A percentile compares a stretch with the other conserved stretches of the same genome.
These are phyloP conservation scores for Drosophila arawakana DNA, from an alignment of 1,140 invertebrate species.

Conservation along the genomic window DNA sequence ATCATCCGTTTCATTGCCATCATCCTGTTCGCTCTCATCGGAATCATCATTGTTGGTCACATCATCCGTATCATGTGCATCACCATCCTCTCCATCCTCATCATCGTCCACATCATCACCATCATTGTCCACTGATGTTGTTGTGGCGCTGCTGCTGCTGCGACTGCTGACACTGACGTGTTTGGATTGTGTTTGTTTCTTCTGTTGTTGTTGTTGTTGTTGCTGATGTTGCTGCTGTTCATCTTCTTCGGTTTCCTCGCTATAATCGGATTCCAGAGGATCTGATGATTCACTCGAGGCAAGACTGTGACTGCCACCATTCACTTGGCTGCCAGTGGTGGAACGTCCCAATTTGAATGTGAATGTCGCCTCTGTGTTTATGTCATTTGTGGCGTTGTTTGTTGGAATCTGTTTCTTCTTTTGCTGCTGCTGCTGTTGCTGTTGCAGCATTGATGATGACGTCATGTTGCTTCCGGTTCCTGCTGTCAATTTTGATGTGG, in stretches of 20 bases:
- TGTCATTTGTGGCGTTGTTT: slow-evolving; percentile 52
- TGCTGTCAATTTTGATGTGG: slow-evolving; percentile 65
- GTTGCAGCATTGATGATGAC: slow-evolving; percentile 39
- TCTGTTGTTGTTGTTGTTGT: slow-evolving; percentile 27
- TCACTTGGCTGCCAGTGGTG: slow-evolving; percentile 10
- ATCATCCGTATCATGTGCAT: slow-evolving; percentile 63
- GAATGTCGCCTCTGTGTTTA: slow-evolving; percentile 74
- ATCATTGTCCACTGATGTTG: slow-evolving; percentile 51
- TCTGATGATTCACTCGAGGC: slow-evolving; percentile 81
- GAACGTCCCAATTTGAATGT: slow-evolving; percentile 74
- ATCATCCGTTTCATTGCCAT: slow-evolving; percentile 79
- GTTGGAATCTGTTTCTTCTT: slow-evolving; percentile 58
- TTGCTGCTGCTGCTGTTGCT: slow-evolving; percentile 9
- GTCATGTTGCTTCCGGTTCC: slow-evolving; percentile 63
- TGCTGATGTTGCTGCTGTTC: slow-evolving; percentile 41
- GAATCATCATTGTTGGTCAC: slow-evolving; percentile 58
- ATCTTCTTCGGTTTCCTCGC: slow-evolving; percentile 68
- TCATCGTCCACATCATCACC: slow-evolving; percentile 55
- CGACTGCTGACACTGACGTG: slow-evolving; percentile 25
- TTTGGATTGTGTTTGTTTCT: slow-evolving; percentile 41
- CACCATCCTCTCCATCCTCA: slow-evolving; percentile 54
- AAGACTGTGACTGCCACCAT: slow-evolving; percentile 49
- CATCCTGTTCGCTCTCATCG: slow-evolving; percentile 74
- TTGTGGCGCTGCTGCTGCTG: slow-evolving; percentile 53
- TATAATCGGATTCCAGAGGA: slow-evolving; percentile 80